Evolutionary conservation across 2,888 invertebrate species (phyloP), one percentile per base, ranked within the genome.

Genomic region (Mythimna lalbum): DNA sequence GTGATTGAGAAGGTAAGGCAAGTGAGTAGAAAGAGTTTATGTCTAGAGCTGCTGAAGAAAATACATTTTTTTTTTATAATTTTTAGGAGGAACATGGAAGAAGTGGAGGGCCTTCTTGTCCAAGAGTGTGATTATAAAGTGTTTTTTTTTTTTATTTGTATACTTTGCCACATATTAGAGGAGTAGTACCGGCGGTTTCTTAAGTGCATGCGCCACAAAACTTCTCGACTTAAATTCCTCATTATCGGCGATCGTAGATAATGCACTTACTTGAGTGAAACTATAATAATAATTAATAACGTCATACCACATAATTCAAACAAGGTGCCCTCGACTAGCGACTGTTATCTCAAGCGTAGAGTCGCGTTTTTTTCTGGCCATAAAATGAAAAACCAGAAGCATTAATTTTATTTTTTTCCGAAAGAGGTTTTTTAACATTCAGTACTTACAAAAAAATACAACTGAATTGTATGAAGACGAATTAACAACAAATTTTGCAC

Each of bases 341-440:
- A 65, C 62, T 82, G 84, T 75, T 80, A 80, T 74, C 75, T 85
- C 85, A 85, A 82, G 80, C 84, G 85, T 73, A 69, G 66, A 70
- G 73, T 73, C 59, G 59, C 69, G 64, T 77, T 84, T 80, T n/a
- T 80, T 84, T 74, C 76, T 73, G 55, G 66, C 52, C 66, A 71
- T 76, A 68, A 80, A 75, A 75, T 71, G 72, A 62, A 79, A 79
- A 73, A 69, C 62, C 56, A 50, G 57, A 72, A 78, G 47, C 23
- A 62, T 64, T 62, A 12, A 23, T 56, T 50, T 14, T 7, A 4
- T 53, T 61, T 77, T 36, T 62, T 70, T 70, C 47, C 63, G 2
- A n/a, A 47, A 33, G 19, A 56, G 4, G 31, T 78, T 78, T 78
- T 63, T n/a, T 73, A n/a, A 49, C 33, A 78, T 33, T 52, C 27